Evolutionary conservation across 2,888 invertebrate genomes (phyloP).

Genomic region (Aphidius colemani): DNA sequence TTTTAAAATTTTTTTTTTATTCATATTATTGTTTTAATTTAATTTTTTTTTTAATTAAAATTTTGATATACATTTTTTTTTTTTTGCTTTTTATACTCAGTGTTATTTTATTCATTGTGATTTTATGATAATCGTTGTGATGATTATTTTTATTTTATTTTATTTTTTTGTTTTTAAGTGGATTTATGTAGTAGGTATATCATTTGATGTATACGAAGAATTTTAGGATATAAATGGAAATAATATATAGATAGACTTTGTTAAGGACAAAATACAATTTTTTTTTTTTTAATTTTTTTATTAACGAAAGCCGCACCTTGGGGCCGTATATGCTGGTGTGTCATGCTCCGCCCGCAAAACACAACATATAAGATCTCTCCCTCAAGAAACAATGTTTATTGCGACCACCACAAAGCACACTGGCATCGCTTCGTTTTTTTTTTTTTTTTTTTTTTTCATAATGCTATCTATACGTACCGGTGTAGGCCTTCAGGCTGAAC

Average conservation of each 20-base stretch:
- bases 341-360: slow-evolving; percentile 21
- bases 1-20: no score
- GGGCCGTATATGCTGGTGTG: slow-evolving; percentile 10
- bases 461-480: slow-evolving; percentile 8
- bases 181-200: background rate
- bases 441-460: background rate
- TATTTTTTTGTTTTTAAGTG: slow-evolving; percentile 4
- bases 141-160: background rate
- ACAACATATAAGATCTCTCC: slow-evolving; percentile 13
- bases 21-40: no score
- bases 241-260: no score
- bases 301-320: slow-evolving; percentile 13
- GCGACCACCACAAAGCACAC: slow-evolving; percentile 24
- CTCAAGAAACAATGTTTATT: slow-evolving; percentile 24
- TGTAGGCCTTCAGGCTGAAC: slow-evolving; percentile 11
- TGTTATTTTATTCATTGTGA: background rate
- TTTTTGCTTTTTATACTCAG: background rate
- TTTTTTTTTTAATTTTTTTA: slow-evolving; percentile 10
- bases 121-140: no score
- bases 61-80: background rate
- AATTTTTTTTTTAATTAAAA: no score
- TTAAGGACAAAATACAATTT: background rate
- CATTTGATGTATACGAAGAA: background rate
- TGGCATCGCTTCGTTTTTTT: background rate
- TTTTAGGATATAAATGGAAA: slow-evolving; percentile 1